These are phyloP conservation scores for Drosophila vallismaia DNA, from an alignment of 2,888 invertebrate species.

Conservation along the genomic window DNA sequence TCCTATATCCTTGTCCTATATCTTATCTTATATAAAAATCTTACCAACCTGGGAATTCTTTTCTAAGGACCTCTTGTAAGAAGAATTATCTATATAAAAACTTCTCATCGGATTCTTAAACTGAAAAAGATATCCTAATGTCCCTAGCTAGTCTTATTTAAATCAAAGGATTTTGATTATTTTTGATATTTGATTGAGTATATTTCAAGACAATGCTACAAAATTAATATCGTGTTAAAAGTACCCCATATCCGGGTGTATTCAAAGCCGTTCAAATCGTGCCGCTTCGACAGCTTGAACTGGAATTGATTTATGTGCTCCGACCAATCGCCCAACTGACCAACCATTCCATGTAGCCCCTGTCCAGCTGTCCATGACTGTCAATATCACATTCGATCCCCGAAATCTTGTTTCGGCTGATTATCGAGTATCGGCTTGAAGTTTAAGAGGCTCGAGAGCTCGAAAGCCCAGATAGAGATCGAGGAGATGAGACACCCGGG, in stretches of 20 bases:
- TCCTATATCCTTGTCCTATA: too few species aligned
- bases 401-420: slow-evolving; percentile 35
- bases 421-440: slow-evolving; percentile 67
- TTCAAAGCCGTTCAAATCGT: slow-evolving; percentile 23
- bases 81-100: too few species aligned
- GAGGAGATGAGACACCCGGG: slow-evolving; percentile 21
- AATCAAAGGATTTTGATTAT: too few species aligned
- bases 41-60: too few species aligned
- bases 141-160: too few species aligned
- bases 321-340: slow-evolving; percentile 24
- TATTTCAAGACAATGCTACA: too few species aligned
- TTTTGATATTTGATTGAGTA: too few species aligned
- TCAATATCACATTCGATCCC: slow-evolving; percentile 59
- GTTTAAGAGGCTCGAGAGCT: slow-evolving; percentile 38
- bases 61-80: too few species aligned
- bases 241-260: slow-evolving; percentile 1
- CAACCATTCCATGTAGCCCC: slow-evolving; percentile 42
- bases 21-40: too few species aligned
- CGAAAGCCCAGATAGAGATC: slow-evolving; percentile 15
- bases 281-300: slow-evolving; percentile 40
- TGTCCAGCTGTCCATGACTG: slow-evolving; percentile 54
- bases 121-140: too few species aligned
- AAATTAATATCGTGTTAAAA: not conserved
- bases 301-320: slow-evolving; percentile 72
- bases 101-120: too few species aligned